These are phyloP conservation scores for Phrynocephalus guinanensis DNA, from an alignment of 2,797 vertebrate genomes.

Conservation along the genomic window DNA sequence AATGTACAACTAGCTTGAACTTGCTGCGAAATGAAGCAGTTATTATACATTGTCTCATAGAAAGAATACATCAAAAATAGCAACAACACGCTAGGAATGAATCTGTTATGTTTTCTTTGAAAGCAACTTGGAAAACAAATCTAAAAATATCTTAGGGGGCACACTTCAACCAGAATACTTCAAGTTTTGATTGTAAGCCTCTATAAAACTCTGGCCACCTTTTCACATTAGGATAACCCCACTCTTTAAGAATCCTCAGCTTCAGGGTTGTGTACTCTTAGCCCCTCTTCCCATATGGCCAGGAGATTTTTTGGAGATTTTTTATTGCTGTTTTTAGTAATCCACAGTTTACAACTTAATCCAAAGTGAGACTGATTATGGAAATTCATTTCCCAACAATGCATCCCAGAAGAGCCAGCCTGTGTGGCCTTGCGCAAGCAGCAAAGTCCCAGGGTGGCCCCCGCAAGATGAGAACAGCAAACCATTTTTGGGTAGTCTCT, in stretches of 20 bases:
- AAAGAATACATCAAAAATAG: slow-evolving; percentile 40
- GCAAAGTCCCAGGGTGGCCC: too few relatives aligned
- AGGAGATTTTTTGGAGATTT: not conserved
- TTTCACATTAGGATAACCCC: not conserved
- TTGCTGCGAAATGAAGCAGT: slow-evolving; percentile 65
- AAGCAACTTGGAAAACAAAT: not conserved
- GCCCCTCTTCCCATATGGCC: not conserved
- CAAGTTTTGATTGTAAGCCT: not conserved
- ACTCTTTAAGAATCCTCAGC: not conserved
- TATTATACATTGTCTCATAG: slow-evolving; percentile 45
- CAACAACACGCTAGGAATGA: slow-evolving; percentile 41
- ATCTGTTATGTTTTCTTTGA: slow-evolving; percentile 23
- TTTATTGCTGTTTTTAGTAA: not conserved
- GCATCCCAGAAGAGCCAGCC: too few relatives aligned
- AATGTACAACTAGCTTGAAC: slow-evolving; percentile 57
- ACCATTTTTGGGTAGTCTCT: too few relatives aligned
- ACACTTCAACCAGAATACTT: not conserved
- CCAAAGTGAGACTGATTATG: not conserved
- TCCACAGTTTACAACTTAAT: not conserved
- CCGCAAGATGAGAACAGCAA: too few relatives aligned
- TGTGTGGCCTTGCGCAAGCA: too few relatives aligned
- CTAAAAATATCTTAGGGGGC: not conserved
- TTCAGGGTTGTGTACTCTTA: too few relatives aligned
- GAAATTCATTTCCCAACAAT: too few relatives aligned
- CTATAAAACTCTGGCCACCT: not conserved